Evolutionary conservation across 2,888 invertebrate genomes (phyloP).

Genomic region (Nasonia oneida): DNA sequence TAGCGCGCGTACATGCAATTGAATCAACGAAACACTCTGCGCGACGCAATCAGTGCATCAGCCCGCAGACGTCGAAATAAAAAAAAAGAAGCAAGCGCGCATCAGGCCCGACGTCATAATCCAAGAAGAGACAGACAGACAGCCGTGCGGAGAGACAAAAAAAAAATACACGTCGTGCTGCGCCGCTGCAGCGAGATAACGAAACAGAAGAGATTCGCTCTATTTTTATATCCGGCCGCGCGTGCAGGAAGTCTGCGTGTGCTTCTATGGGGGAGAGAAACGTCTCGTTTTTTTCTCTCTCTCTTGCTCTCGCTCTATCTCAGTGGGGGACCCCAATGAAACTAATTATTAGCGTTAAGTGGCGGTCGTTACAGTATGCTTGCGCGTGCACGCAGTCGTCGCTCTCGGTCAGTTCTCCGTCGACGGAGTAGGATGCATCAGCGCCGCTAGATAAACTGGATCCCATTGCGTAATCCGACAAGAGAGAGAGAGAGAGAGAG

Average conservation of each 20-base stretch:
- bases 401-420: conserved; percentile 14
- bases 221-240: conserved; percentile 63
- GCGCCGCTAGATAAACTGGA: conserved; percentile 75
- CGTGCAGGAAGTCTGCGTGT: conserved; percentile 60
- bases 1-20: not conserved
- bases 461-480: conserved; percentile 76
- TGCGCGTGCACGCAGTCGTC: conserved; percentile 14
- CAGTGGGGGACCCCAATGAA: conserved; percentile 76
- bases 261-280: conserved; percentile 62
- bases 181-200: conserved; percentile 43
- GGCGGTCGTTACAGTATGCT: conserved; percentile 69
- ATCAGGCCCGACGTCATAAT: not conserved
- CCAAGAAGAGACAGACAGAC: not conserved
- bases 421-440: conserved; percentile 62
- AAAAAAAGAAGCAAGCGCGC: not conserved
- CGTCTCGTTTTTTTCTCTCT: conserved; percentile 60
- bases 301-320: conserved; percentile 59
- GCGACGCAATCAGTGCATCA: conserved; percentile 18
- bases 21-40: conserved; percentile 41
- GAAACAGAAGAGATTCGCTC: conserved; percentile 63
- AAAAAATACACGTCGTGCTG: not conserved
- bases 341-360: conserved; percentile 79
- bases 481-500: conserved; percentile 29
- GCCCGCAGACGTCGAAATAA: not conserved
- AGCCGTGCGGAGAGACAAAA: not conserved